Base-by-base conservation (phyloP, 2,113 vertebrate genomes). In the Phyllostomus discolor region DNA sequence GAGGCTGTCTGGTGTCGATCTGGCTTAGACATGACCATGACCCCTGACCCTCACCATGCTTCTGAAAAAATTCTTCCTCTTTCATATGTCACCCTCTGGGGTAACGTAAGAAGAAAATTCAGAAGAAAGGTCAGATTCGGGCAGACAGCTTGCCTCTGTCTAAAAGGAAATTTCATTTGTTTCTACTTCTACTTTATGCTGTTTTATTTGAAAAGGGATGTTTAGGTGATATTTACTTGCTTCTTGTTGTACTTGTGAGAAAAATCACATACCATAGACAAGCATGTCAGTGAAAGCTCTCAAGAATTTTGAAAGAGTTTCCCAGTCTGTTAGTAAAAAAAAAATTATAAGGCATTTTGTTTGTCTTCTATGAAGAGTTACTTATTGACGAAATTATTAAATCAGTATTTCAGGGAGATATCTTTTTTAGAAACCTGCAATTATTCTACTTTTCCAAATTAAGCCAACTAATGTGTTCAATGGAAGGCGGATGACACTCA, bases 161-260 rank as follows among this genome's bases (percentile, higher is more conserved):
- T 90, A 62, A 92, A 95, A 52, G 59, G 66, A 94, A 92, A 83
- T 43, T 82, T 96, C 67, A 83, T 94, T 97, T 95, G 67, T 94
- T 96, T 90, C 76, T 59, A 48, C 59, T 90, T 87, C 78, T 59
- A 59, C 41, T 91, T 85, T 81, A 50, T 88, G 70, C 35, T 82
- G 76, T 86, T 97, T 92, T 81, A 81, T 75, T 97, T 96, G 76
- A 91, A 96, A 96, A 76, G 62, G 24, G 28, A 7, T 75, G 19
- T 97, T 88, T 97, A 94, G 88, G 33, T 83, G 52, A 79, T 96
- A 66, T 92, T 73, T 85, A 31, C 84, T 95, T 88, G 57, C 66
- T 78, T 94, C n/a, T 91, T 95, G 38, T n/a, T 95, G 33, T 81
- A 41, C 41, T 54, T 41, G 20, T 64, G 69, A 54, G 75, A 84